Evolutionary conservation across 1,140 invertebrate species (phyloP).

Genomic region (Drosophila azteca): DNA sequence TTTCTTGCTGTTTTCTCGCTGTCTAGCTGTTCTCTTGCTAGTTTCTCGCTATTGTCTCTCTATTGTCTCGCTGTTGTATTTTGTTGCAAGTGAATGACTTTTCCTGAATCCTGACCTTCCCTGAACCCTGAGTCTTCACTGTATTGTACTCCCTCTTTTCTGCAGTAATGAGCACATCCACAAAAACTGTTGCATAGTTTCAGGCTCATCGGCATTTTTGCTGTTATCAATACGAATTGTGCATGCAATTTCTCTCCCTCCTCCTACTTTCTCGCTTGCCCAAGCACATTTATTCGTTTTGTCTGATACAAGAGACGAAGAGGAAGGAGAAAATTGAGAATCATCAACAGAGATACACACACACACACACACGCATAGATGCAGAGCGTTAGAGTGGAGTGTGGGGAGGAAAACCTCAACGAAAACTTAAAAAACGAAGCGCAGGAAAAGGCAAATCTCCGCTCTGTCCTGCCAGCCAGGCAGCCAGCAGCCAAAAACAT

Average conservation of each 20-base stretch:
- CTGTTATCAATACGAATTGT: slow-evolving; percentile 49
- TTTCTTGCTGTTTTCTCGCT: no score
- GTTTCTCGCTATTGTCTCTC: no score
- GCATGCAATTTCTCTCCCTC: slow-evolving; percentile 50
- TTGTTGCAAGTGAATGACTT: no score
- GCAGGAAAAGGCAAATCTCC: slow-evolving; percentile 62
- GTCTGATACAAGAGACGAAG: slow-evolving; percentile 45
- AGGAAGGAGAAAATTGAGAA: slow-evolving; percentile 26
- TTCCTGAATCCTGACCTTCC: no score
- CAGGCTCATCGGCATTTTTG: slow-evolving; percentile 43
- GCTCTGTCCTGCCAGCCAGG: slow-evolving; percentile 32
- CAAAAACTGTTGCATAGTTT: slow-evolving; percentile 68
- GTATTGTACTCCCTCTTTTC: no score
- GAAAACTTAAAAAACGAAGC: slow-evolving; percentile 45
- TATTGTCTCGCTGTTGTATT: no score
- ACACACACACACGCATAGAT: slow-evolving; percentile 8
- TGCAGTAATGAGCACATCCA: neutral
- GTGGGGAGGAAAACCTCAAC: slow-evolving; percentile 25
- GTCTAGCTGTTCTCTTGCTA: no score
- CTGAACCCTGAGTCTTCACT: no score
- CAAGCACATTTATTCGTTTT: slow-evolving; percentile 79
- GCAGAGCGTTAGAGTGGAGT: neutral
- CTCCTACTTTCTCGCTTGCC: slow-evolving; percentile 65
- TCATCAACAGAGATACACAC: slow-evolving; percentile 28
- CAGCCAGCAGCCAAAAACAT: slow-evolving; percentile 70